phyloP scores from a whole-genome alignment of 2,888 invertebrate genomes.

The Leptogaster cylindrica region DNA sequence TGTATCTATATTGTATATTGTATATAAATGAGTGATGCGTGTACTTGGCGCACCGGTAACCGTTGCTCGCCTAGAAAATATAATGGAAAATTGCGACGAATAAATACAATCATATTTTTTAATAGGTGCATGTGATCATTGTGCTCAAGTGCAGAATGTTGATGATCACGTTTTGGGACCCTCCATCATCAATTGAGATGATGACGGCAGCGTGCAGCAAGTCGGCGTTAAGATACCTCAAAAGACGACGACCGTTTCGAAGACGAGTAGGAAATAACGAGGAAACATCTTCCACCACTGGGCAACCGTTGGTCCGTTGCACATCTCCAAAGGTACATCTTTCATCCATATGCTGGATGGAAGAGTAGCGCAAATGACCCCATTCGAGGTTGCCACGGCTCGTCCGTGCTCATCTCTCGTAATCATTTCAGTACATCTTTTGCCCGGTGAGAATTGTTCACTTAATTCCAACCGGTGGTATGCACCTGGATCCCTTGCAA shows the following conservation, averaged over 20 bases:
- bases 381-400: slow-evolving; percentile 23
- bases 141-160: no score
- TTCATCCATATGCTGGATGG: not conserved
- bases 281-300: no score
- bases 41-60: no score
- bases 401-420: not conserved
- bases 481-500: slow-evolving; percentile 21
- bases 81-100: no score
- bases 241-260: no score
- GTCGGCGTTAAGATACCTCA: not conserved
- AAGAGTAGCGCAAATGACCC: slow-evolving; percentile 12
- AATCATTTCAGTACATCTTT: slow-evolving; percentile 18
- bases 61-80: no score
- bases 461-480: slow-evolving; percentile 20
- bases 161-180: not conserved
- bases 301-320: no score
- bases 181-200: slow-evolving; percentile 21
- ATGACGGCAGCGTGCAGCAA: slow-evolving; percentile 14
- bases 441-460: slow-evolving; percentile 32
- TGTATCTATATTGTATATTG: no score
- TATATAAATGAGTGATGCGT: no score
- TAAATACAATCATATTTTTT: no score
- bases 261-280: no score
- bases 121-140: no score
- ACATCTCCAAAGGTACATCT: not conserved